Base-by-base conservation (phyloP, 2,888 invertebrate species). In the Eristalinus sepulchralis region DNA sequence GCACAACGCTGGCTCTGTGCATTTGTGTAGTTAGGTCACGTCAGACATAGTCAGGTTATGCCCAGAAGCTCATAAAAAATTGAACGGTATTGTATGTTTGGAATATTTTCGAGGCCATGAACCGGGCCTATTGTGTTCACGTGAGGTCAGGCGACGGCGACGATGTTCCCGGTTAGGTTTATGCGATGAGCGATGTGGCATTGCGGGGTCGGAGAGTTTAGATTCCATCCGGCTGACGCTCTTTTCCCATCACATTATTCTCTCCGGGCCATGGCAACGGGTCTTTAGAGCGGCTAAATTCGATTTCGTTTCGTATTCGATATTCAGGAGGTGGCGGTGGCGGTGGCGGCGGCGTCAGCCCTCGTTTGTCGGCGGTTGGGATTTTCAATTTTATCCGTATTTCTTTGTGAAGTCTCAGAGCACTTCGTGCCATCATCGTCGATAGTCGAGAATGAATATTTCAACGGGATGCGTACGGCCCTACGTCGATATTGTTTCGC, bases 401-500 rank as follows among this genome's bases (percentile, higher is more conserved):
- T 53, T n/a, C 47, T 47, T 17, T 1, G 47, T 8, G 62, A 39
- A 71, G 24, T 60, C 67, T 33, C n/a, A 22, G n/a, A n/a, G 39
- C 4, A n/a, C n/a, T n/a, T n/a, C n/a, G 17, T 47, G 17, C 17
- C 47, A 8, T 47, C 47, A 8, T 17, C 17, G 2, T n/a, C 17
- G 17, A 17, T 47, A 47, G 1, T 81, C 64, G 31, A 36, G 57
- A 77, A 72, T 81, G 68, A 85, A 85, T 78, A 81, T 77, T 73
- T 77, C 77, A 81, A 77, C 72, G 59, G 34, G 72, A 85, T 72
- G 81, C 81, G 73, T 73, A 70, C 57, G 33, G 60, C 66, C 68
- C 77, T 68, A 85, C 72, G 72, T 60, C 72, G 77, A 77, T 73
- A 85, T 85, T 81, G 85, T 78, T 85, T 77, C 77, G 70, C 81